A percentile compares a stretch with the other conserved stretches of the same genome.
phyloP scores from a whole-genome alignment of 2,113 vertebrate genomes.

The Aphelocoma coerulescens region DNA sequence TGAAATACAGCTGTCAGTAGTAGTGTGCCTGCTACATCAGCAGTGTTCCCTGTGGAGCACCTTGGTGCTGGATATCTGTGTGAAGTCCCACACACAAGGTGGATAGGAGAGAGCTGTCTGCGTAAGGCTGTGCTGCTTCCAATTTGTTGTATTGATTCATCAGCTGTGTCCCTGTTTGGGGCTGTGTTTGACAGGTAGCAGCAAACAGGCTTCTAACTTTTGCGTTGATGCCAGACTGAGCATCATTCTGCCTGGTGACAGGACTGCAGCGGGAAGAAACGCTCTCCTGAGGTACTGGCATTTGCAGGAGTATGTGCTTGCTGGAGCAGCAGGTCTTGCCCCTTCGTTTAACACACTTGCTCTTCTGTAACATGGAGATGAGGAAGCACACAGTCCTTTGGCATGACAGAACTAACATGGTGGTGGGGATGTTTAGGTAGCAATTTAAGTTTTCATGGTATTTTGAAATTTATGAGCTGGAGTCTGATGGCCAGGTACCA shows the following conservation, averaged over 20 bases:
- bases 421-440: not conserved
- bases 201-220: not conserved
- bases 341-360: not conserved
- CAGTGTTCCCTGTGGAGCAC: not conserved
- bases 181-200: not conserved
- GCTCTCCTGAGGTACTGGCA: not conserved
- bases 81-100: not conserved
- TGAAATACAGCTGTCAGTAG: not conserved
- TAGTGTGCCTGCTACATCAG: not conserved
- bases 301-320: not conserved
- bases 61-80: rapidly evolving
- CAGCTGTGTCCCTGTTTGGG: not conserved
- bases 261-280: not conserved
- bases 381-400: too few species aligned
- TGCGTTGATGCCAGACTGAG: not conserved
- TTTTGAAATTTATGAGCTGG: not conserved
- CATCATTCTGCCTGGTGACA: not conserved
- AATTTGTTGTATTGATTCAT: not conserved
- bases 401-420: too few species aligned
- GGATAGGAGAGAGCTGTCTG: rapidly evolving
- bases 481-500: not conserved
- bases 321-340: not conserved
- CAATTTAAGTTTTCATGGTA: not conserved
- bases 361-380: not conserved
- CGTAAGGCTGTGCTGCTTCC: rapidly evolving